phyloP scores from a whole-genome alignment of 2,888 invertebrate genomes.

The Lampropteryx suffumata region DNA sequence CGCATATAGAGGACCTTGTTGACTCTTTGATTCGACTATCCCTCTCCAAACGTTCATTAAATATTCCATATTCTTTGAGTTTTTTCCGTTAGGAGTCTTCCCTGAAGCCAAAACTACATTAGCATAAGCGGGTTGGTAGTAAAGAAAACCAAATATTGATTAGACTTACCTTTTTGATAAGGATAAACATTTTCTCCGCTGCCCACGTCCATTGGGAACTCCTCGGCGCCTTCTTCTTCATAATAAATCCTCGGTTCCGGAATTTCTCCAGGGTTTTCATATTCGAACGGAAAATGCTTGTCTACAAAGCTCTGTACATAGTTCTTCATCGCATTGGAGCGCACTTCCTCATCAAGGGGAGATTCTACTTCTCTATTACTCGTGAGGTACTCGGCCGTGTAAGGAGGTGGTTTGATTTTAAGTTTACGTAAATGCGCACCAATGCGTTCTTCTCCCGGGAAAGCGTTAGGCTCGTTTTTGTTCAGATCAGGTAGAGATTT shows the following conservation, averaged over 20 bases:
- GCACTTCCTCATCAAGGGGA: conserved; percentile 70
- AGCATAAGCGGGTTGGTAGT: background rate
- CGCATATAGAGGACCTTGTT: conserved; percentile 64
- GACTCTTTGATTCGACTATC: conserved; percentile 58
- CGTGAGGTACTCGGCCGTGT: conserved; percentile 71
- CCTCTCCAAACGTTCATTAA: conserved; percentile 71
- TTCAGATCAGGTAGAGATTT: conserved; percentile 57
- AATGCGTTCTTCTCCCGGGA: conserved; percentile 75
- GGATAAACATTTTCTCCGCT: conserved; percentile 63
- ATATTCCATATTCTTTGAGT: conserved; percentile 70
- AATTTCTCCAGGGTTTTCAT: conserved; percentile 70
- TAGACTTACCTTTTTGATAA: conserved; percentile 58
- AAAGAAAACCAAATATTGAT: background rate
- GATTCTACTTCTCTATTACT: conserved; percentile 57
- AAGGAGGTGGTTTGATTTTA: conserved; percentile 63
- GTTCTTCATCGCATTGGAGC: conserved; percentile 71
- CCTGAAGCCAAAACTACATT: conserved; percentile 34
- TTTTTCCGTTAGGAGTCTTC: conserved; percentile 44
- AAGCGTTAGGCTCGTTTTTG: conserved; percentile 56
- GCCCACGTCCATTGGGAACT: conserved; percentile 65
- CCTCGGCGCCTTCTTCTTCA: conserved; percentile 78
- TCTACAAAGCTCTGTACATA: conserved; percentile 74
- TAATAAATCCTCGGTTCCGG: conserved; percentile 83
- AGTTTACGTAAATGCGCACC: conserved; percentile 74
- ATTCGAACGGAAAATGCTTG: conserved; percentile 77